phyloP scores from a whole-genome alignment of 2,113 vertebrate genomes.

The Protobothrops flavoviridis region DNA sequence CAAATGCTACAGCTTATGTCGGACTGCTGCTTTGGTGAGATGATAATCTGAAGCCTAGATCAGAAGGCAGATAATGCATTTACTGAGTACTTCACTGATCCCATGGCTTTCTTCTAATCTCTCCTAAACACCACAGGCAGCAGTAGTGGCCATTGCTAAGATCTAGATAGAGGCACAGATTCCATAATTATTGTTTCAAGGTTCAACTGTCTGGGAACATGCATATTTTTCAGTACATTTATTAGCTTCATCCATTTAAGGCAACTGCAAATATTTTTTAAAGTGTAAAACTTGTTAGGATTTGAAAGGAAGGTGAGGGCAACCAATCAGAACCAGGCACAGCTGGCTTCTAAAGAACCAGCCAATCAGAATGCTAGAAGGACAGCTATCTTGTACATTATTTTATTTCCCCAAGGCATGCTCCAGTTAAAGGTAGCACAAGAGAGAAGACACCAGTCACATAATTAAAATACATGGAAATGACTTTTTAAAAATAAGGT shows the following conservation, averaged over 20 bases:
- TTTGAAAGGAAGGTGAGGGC: neutral
- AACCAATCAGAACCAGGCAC: neutral
- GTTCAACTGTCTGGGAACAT: neutral
- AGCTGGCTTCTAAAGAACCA: neutral
- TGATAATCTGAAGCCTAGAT: neutral
- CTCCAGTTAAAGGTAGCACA: neutral
- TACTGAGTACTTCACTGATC: neutral
- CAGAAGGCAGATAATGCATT: neutral
- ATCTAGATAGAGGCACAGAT: neutral
- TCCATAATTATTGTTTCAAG: neutral
- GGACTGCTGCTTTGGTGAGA: neutral
- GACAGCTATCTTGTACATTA: neutral
- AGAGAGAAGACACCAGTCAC: neutral
- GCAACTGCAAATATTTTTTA: neutral
- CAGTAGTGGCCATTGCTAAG: neutral
- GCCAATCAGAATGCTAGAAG: neutral
- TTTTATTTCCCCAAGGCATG: neutral
- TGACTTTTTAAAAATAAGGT: neutral
- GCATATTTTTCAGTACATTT: neutral
- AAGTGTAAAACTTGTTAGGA: neutral
- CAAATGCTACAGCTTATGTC: neutral
- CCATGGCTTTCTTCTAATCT: neutral
- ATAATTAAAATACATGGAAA: neutral
- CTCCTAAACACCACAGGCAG: neutral
- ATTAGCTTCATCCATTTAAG: neutral